Conservation (phyloP, 2,888 invertebrate genomes). For the Helleia helle region DNA sequence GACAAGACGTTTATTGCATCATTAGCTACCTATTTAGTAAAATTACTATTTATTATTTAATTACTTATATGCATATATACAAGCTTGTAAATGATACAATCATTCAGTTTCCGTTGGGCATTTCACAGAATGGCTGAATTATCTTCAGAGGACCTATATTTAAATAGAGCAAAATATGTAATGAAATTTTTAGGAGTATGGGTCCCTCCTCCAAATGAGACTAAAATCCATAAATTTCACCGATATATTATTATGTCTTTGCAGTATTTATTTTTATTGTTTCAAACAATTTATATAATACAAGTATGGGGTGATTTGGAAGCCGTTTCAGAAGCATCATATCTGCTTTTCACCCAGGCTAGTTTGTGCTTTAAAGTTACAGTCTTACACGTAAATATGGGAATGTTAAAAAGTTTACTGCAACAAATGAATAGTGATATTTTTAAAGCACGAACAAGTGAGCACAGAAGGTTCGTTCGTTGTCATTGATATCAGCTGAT, state of each 20-base stretch:
- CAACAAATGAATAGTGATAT: slow-evolving; percentile 41
- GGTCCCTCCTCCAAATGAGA: slow-evolving; percentile 37
- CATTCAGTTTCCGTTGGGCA: too few relatives aligned
- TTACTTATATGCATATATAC: neutral
- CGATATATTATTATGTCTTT: slow-evolving; percentile 40
- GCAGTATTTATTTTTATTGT: slow-evolving; percentile 49
- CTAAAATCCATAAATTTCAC: slow-evolving; percentile 28
- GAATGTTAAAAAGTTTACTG: slow-evolving; percentile 34
- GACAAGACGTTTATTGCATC: neutral
- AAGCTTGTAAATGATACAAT: too few relatives aligned
- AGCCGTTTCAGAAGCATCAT: slow-evolving; percentile 52
- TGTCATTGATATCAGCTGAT: too few relatives aligned
- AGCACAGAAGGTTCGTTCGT: neutral
- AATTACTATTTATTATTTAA: slow-evolving; percentile 2
- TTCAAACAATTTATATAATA: slow-evolving; percentile 48
- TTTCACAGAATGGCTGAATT: slow-evolving; percentile 18
- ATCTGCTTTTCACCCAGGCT: slow-evolving; percentile 55
- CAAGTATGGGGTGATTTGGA: slow-evolving; percentile 58
- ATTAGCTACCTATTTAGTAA: neutral
- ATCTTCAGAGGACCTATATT: slow-evolving; percentile 38
- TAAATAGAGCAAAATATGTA: slow-evolving; percentile 49
- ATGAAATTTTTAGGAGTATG: slow-evolving; percentile 57
- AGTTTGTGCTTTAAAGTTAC: slow-evolving; percentile 58
- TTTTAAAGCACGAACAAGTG: slow-evolving; percentile 31
- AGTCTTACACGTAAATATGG: slow-evolving; percentile 42